Evolutionary conservation across 2,888 invertebrate genomes (phyloP).

Genomic region (Andrena chrysosceles): DNA sequence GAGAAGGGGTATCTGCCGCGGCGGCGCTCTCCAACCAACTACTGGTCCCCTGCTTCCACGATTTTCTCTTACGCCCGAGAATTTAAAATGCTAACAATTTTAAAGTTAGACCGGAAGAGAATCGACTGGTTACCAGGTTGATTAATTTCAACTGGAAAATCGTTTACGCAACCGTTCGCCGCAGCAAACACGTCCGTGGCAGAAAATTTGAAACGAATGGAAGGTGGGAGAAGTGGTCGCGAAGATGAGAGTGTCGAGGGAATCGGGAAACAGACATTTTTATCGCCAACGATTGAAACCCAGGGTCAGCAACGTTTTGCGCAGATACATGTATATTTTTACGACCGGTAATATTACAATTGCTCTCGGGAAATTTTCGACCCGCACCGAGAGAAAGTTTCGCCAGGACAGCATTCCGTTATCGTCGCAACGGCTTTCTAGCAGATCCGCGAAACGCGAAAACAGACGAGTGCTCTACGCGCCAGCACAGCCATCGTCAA

Average conservation of each 20-base stretch:
- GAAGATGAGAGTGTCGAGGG: not conserved
- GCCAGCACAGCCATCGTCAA: not conserved
- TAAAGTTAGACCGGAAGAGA: too few relatives aligned
- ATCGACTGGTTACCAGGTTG: too few relatives aligned
- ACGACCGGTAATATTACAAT: constrained; percentile 23
- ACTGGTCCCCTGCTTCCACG: not conserved
- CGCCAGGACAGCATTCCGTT: not conserved
- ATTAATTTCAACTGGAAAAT: too few relatives aligned
- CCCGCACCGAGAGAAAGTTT: constrained; percentile 5
- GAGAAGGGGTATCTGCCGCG: not conserved
- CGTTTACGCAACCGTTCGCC: too few relatives aligned
- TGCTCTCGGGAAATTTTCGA: not conserved
- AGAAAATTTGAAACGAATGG: not conserved
- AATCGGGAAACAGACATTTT: not conserved
- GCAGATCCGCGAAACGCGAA: not conserved
- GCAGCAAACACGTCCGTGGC: not conserved
- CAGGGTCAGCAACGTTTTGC: constrained; percentile 19
- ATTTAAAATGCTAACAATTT: too few relatives aligned
- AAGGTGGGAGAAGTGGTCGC: not conserved
- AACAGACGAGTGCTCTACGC: not conserved
- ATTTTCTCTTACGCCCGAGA: too few relatives aligned
- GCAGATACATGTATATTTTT: constrained; percentile 33
- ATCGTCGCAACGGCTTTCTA: constrained; percentile 6
- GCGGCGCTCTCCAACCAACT: not conserved
- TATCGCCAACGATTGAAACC: constrained; percentile 20